A percentile compares a stretch with the other conserved stretches of the same genome.
phyloP scores from a whole-genome alignment of 2,888 invertebrate species.

The Branchinecta sandiegonensis region DNA sequence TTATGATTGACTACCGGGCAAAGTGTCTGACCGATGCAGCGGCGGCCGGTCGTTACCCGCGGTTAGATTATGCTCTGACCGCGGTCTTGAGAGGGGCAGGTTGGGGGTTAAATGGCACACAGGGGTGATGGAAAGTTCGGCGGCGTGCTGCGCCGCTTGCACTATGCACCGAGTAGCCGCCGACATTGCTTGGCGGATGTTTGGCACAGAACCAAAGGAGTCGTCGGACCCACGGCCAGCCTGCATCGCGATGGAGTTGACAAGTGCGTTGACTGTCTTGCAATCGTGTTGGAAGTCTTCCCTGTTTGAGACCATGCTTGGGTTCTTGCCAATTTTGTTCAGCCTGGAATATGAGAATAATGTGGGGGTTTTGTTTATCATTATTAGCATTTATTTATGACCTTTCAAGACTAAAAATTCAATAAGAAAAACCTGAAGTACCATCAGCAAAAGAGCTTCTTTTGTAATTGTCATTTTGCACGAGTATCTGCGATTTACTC shows the following conservation, averaged over 20 bases:
- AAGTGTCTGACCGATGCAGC: slow-evolving; percentile 10
- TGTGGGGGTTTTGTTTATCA: too few relatives aligned
- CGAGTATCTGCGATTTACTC: too few relatives aligned
- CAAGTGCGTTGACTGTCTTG: slow-evolving; percentile 80
- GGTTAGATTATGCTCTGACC: slow-evolving; percentile 5
- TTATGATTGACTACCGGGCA: slow-evolving; percentile 8
- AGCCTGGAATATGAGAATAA: slow-evolving; percentile 43
- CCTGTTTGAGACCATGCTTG: slow-evolving; percentile 67
- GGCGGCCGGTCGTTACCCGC: slow-evolving; percentile 3
- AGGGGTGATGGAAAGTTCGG: slow-evolving; percentile 15
- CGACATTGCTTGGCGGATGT: slow-evolving; percentile 12
- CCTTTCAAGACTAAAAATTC: too few relatives aligned
- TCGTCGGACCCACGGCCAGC: slow-evolving; percentile 70
- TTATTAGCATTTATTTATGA: too few relatives aligned
- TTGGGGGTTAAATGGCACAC: slow-evolving; percentile 12
- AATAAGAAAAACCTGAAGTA: too few relatives aligned
- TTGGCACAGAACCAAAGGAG: slow-evolving; percentile 34
- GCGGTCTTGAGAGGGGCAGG: slow-evolving; percentile 3
- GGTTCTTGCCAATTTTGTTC: slow-evolving; percentile 97
- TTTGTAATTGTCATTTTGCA: too few relatives aligned
- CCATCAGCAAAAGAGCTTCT: too few relatives aligned
- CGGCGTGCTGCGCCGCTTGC: slow-evolving; percentile 3
- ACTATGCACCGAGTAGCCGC: slow-evolving; percentile 15
- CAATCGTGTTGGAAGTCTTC: slow-evolving; percentile 53
- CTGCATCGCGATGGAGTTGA: slow-evolving; percentile 78